These are phyloP conservation scores for Ptilodon capucinus DNA, from an alignment of 2,888 invertebrate species.

Conservation along the genomic window DNA sequence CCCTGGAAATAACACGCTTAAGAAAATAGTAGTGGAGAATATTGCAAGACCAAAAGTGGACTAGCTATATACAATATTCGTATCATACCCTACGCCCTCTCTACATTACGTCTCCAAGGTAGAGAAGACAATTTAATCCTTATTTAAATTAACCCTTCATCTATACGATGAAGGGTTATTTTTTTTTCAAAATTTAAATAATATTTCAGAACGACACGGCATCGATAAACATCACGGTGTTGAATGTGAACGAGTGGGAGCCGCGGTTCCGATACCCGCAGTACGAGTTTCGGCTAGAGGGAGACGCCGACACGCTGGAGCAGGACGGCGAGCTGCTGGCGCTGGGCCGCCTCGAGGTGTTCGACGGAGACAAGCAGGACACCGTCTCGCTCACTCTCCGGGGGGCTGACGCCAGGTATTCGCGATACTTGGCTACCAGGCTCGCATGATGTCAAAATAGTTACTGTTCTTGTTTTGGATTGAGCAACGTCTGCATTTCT, in stretches of 20 bases:
- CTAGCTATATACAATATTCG: too few relatives aligned
- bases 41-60: too few relatives aligned
- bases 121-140: too few relatives aligned
- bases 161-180: too few relatives aligned
- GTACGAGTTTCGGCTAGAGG: constrained; percentile 89
- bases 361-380: constrained; percentile 92
- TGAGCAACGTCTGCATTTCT: too few relatives aligned
- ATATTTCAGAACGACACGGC: constrained; percentile 90
- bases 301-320: constrained; percentile 41
- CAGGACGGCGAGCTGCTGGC: constrained; percentile 53
- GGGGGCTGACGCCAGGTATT: constrained; percentile 87
- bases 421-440: too few relatives aligned
- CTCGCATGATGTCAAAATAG: constrained; percentile 11
- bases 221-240: constrained; percentile 89
- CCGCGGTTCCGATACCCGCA: constrained; percentile 93
- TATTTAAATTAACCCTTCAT: too few relatives aligned
- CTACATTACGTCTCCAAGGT: too few relatives aligned
- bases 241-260: constrained; percentile 96
- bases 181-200: too few relatives aligned
- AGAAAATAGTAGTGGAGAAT: too few relatives aligned
- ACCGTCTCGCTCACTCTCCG: constrained; percentile 86
- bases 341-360: constrained; percentile 90
- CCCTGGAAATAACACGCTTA: neutral
- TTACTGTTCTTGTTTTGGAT: too few relatives aligned
- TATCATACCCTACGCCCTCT: too few relatives aligned